Evolutionary conservation across 2,888 invertebrate genomes (phyloP), one percentile per base, ranked within the genome.

Genomic region (Pheosia gnoma): DNA sequence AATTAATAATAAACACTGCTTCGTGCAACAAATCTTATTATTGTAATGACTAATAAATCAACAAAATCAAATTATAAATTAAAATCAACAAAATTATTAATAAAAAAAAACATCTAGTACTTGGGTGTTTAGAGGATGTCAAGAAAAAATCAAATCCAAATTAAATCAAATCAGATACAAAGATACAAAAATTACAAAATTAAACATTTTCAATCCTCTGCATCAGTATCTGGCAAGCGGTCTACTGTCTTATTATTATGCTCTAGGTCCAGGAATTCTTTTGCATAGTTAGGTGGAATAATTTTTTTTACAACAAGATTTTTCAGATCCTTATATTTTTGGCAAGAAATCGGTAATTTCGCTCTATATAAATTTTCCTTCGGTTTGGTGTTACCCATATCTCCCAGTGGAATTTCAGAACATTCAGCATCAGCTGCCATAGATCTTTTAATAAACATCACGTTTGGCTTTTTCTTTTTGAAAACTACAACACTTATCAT

Each of bases 201-300:
- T 39, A 39, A 39, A 39, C 39, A 39, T 39, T 39, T 25, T 25
- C 25, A 25, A 25, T 25, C 25, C 25, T 25, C 25, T 25, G 25
- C 25, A 25, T 25, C 25, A 25, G 47, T 47, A 47, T 47, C 47
- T 47, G 47, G 47, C n/a, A 47, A 4, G 47, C 47, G 47, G 47
- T 47, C 47, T 47, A 47, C 47, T 47, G 47, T 47, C n/a, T 47
- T 47, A 47, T 47, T 47, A 47, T 47, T 47, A 47, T 47, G 47
- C 11, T 47, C n/a, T 47, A 47, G 47, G 47, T 47, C 47, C 47
- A 47, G n/a, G 9, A 47, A 47, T 47, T 47, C 47, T 54, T 47
- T 47, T 47, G 47, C 47, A 47, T 47, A 47, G 47, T 47, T 47
- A 47, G 47, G n/a, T 47, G 47, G n/a, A 47, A 47, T 11, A n/a